Evolutionary conservation across 2,797 vertebrate genomes (phyloP).

Genomic region (Leucoraja ocellata): DNA sequence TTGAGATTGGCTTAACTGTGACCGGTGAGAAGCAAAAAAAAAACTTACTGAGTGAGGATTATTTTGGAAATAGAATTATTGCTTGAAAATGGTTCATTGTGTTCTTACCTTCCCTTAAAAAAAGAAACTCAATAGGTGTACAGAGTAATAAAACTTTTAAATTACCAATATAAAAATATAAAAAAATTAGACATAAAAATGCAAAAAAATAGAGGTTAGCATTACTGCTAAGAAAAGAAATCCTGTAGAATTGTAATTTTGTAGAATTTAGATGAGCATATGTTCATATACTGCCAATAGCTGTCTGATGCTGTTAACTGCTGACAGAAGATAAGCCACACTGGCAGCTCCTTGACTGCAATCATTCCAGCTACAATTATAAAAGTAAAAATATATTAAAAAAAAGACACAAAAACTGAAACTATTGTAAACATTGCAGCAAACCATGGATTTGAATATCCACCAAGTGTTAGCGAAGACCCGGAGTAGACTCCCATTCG

Average conservation of each 20-base stretch:
- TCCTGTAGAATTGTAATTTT: constrained; percentile 92
- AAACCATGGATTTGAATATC: constrained; percentile 43
- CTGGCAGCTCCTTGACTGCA: constrained; percentile 83
- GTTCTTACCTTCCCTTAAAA: constrained; percentile 74
- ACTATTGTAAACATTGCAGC: constrained; percentile 55
- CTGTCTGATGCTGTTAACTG: constrained; percentile 64
- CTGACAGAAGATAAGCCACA: constrained; percentile 63
- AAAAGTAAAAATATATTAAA: constrained; percentile 54
- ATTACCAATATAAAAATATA: constrained; percentile 88
- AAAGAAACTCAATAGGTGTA: constrained; percentile 66
- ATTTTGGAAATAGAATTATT: constrained; percentile 57
- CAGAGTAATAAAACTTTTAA: constrained; percentile 83
- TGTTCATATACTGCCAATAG: constrained; percentile 75
- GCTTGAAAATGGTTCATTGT: constrained; percentile 60
- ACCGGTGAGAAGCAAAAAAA: constrained; percentile 58
- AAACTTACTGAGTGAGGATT: constrained; percentile 45
- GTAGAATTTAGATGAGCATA: constrained; percentile 94
- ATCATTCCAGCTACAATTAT: constrained; percentile 67
- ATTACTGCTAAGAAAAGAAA: constrained; percentile 71
- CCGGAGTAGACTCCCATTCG: neutral
- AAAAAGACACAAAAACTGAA: constrained; percentile 45
- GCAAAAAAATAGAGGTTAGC: constrained; percentile 77
- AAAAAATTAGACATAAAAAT: constrained; percentile 54
- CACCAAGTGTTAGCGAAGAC: neutral
- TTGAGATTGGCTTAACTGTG: constrained; percentile 55